Conservation (phyloP, 2,797 vertebrate genomes). For the Bradypodion pumilum region DNA sequence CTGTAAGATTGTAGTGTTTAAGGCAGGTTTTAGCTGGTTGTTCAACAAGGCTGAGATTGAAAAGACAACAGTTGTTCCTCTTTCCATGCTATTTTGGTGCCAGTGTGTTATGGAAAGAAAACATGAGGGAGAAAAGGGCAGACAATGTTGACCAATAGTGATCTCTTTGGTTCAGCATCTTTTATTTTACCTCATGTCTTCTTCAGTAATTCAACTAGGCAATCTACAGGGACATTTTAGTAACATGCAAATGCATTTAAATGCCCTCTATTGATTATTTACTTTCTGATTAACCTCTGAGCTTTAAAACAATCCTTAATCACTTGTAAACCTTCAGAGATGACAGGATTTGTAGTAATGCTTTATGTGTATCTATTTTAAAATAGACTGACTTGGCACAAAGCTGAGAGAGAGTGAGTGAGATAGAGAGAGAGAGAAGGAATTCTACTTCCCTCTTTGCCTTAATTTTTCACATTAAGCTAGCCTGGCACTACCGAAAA, state of each 20-base stretch:
- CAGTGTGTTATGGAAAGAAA: too few relatives aligned
- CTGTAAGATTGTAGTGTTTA: neutral
- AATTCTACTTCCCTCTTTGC: conserved; percentile 51
- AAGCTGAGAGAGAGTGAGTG: neutral
- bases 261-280: neutral
- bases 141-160: neutral
- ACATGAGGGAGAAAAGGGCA: neutral
- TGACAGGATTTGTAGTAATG: neutral
- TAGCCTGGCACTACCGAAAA: conserved; percentile 62
- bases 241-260: neutral
- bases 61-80: neutral
- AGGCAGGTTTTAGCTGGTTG: neutral
- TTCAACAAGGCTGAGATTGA: neutral
- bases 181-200: neutral
- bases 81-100: neutral
- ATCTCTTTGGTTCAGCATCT: neutral
- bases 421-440: neutral
- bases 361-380: neutral
- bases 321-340: neutral
- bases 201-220: neutral
- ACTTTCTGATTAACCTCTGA: neutral
- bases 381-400: neutral
- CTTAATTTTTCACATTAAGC: conserved; percentile 55
- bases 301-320: neutral
- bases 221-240: neutral